These are phyloP conservation scores for Tromatobia lineatoria DNA, from an alignment of 2,888 invertebrate genomes.

Conservation along the genomic window DNA sequence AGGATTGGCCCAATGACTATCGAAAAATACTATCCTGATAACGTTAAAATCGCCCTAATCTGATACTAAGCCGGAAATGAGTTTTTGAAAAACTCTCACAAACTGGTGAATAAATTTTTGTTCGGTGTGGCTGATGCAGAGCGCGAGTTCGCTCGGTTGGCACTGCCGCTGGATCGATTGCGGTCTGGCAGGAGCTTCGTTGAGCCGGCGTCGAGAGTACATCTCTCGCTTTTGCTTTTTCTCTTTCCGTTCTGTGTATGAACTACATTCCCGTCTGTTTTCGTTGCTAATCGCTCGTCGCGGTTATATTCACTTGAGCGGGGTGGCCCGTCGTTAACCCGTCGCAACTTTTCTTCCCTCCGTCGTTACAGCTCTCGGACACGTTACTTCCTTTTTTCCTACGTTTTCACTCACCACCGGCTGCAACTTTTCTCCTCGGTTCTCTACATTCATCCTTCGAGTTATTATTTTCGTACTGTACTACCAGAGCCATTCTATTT, in stretches of 20 bases:
- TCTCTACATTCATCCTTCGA: constrained; percentile 33
- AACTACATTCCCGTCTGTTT: constrained; percentile 66
- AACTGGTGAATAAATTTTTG: not conserved
- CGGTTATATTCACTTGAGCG: constrained; percentile 29
- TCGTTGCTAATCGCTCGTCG: constrained; percentile 73
- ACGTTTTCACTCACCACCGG: constrained; percentile 56
- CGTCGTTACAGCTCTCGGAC: constrained; percentile 42
- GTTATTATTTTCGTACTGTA: constrained; percentile 26
- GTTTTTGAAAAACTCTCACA: too few relatives aligned
- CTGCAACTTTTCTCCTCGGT: constrained; percentile 54
- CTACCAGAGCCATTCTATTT: constrained; percentile 57
- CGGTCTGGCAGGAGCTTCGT: constrained; percentile 48
- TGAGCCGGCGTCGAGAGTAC: constrained; percentile 56
- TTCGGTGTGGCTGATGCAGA: constrained; percentile 32
- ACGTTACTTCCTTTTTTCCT: constrained; percentile 43
- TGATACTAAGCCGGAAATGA: not conserved
- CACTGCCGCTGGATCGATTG: constrained; percentile 68
- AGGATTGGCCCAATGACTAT: too few relatives aligned
- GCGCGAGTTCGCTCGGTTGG: constrained; percentile 19
- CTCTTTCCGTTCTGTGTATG: constrained; percentile 43
- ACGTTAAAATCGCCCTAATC: not conserved
- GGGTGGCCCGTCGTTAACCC: constrained; percentile 61
- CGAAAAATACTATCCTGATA: not conserved
- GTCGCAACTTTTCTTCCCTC: constrained; percentile 67
- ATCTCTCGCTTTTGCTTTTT: constrained; percentile 53